Base-by-base conservation (phyloP, 2,113 vertebrate genomes). In the Syngnathus scovelli region DNA sequence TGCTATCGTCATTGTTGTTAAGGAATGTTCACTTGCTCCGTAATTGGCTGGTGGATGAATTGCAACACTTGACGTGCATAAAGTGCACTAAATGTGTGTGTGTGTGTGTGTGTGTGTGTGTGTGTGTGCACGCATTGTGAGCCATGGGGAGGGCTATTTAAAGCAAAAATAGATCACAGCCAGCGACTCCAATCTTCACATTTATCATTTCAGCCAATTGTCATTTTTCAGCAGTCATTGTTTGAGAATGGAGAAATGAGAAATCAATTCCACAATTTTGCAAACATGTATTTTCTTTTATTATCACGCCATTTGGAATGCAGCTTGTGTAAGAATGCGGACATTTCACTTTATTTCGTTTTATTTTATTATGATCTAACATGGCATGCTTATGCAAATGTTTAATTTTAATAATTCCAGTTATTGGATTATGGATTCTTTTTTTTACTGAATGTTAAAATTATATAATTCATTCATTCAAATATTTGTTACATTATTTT, bases 151-250 rank as follows among this genome's bases (percentile, higher is more conserved):
- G 23, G 23, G 27, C 39, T 43, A 16, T 61, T 61, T 43, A 21
- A 62, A 62, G 60, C 38, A 13, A 46, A 58, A 44, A 62, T 62
- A 41, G 41, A 62, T 61, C 15, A 11, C 37, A 61, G 37, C 39
- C 58, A 9, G 15, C 6, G 4, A 9, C 18, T 19, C 2, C 18
- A 18, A 39, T 36, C 12, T 16, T n/a, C 36, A 58, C 12, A 36
- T 58, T 58, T 15, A 36, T 58, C 5, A 41, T n/a, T 62, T 16
- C 7, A 16, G 7, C 5, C n/a, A 41, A 23, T 44, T 13, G 13
- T 36, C 13, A 33, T 7, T n/a, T 41, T 21, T 4, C 10, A 43
- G 11, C 38, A 61, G 16, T 61, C 9, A 21, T 21, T 43, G 21
- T 61, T n/a, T 39, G 3, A 39, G 4, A 16, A 10, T 1, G 38